These are phyloP conservation scores for Spodoptera litura DNA, from an alignment of 1,140 invertebrate species.

Conservation along the genomic window DNA sequence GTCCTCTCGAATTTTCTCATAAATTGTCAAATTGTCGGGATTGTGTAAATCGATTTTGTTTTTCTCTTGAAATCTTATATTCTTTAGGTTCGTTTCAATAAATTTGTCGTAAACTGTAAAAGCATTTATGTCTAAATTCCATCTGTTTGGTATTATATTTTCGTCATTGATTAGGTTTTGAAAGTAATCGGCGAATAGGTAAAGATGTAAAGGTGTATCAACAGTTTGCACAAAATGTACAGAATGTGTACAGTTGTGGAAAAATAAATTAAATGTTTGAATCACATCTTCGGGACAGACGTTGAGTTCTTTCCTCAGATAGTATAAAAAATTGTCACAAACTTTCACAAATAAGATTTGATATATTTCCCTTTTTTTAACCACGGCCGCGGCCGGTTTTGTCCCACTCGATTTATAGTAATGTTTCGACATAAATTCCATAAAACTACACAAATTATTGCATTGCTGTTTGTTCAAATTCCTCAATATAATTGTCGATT, in stretches of 20 bases:
- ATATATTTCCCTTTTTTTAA: too few relatives aligned
- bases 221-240: too few relatives aligned
- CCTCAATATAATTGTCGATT: background rate
- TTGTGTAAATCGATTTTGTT: conserved; percentile 35
- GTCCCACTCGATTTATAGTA: too few relatives aligned
- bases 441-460: too few relatives aligned
- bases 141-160: background rate
- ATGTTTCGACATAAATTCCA: too few relatives aligned
- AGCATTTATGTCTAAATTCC: conserved; percentile 26
- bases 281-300: too few relatives aligned
- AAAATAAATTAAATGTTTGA: background rate
- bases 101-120: conserved; percentile 32
- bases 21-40: conserved; percentile 13
- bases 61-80: conserved; percentile 42
- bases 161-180: conserved; percentile 3
- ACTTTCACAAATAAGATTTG: too few relatives aligned
- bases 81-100: conserved; percentile 39
- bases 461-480: background rate
- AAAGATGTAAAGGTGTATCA: background rate
- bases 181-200: conserved; percentile 6
- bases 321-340: too few relatives aligned
- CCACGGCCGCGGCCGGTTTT: too few relatives aligned
- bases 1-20: background rate
- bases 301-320: too few relatives aligned
- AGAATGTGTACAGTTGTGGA: background rate